Base-by-base conservation (phyloP, 2,797 vertebrate genomes). In the Ctenopoma kingsleyae region DNA sequence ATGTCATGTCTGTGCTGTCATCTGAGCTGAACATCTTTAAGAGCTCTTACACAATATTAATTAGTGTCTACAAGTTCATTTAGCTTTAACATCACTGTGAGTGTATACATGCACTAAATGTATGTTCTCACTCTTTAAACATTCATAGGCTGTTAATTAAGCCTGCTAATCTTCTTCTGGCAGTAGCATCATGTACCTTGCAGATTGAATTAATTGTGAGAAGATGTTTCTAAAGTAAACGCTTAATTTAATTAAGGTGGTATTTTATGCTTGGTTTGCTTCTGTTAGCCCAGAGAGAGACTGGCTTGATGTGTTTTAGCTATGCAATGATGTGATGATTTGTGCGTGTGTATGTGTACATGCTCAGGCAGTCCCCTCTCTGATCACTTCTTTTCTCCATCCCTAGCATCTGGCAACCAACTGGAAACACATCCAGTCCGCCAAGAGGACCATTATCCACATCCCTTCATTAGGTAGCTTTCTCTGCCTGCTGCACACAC, bases 101-200 rank as follows among this genome's bases (percentile, higher is more conserved):
- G 87, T 89, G 89, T 91, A 89, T 90, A 88, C 86, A 90, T 90
- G 83, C 86, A 80, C 81, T 78, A 81, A 84, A 89, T 91, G 81
- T 85, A 90, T 96, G 96, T 95, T 93, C 95, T 94, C 94, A 93
- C 78, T 86, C 90, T 92, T 92, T 87, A 93, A 94, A 91, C 96
- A 98, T 98, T 97, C 96, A 96, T 96, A 97, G 96, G 95, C 96
- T 96, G 96, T 97, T 99, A 99, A 99, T 99, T 99, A 99, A 98
- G 95, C 95, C 94, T 94, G 95, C 95, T 97, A 97, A 98, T 98
- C 96, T 98, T 97, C 96, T 95, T 94, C 96, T 97, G 96, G 97
- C 97, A 97, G 96, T 95, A 95, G 96, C 96, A 96, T 98, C 96
- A 95, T 98, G 97, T 97, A 98, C 96, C 95, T 96, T 96, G 93